Percentiles rank a stretch among this genome's conserved stretches.
Evolutionary conservation across 2,797 vertebrate species (phyloP).

Genomic region (Echeneis naucrates): DNA sequence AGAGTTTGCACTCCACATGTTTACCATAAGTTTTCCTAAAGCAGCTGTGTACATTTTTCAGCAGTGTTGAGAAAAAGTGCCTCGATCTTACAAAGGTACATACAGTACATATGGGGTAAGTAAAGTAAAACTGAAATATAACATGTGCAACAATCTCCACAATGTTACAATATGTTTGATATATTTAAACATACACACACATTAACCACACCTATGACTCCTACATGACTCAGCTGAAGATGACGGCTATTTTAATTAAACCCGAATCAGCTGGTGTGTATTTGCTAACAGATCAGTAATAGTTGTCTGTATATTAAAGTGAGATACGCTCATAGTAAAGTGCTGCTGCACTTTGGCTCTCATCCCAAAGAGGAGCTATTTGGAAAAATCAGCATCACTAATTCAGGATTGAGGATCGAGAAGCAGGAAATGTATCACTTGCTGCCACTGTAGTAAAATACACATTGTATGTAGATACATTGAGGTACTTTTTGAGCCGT

Average conservation of each 20-base stretch:
- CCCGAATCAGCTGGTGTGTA: slow-evolving; percentile 49
- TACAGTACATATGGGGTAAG: slow-evolving; percentile 26
- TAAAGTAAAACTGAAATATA: slow-evolving; percentile 29
- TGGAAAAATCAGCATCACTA: slow-evolving; percentile 22
- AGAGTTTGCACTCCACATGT: slow-evolving; percentile 80
- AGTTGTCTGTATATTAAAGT: slow-evolving; percentile 31
- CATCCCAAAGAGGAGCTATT: slow-evolving; percentile 67
- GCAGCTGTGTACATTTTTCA: slow-evolving; percentile 69
- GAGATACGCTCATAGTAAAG: slow-evolving; percentile 53
- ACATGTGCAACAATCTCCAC: slow-evolving; percentile 20
- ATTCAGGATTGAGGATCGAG: slow-evolving; percentile 39
- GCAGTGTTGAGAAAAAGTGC: slow-evolving; percentile 48
- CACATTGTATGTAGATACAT: slow-evolving; percentile 42
- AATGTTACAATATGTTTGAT: slow-evolving; percentile 24
- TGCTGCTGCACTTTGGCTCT: slow-evolving; percentile 56
- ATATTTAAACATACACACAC: slow-evolving; percentile 29
- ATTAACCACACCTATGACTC: slow-evolving; percentile 34
- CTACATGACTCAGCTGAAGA: slow-evolving; percentile 45
- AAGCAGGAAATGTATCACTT: slow-evolving; percentile 25
- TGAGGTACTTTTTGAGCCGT: slow-evolving; percentile 43
- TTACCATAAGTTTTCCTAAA: slow-evolving; percentile 75
- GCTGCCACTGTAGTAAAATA: slow-evolving; percentile 57
- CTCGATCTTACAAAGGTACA: slow-evolving; percentile 56
- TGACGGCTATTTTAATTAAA: slow-evolving; percentile 44
- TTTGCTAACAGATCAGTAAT: slow-evolving; percentile 42